Conservation (phyloP, 2,888 invertebrate genomes). For the Ennomos fuscantarius region DNA sequence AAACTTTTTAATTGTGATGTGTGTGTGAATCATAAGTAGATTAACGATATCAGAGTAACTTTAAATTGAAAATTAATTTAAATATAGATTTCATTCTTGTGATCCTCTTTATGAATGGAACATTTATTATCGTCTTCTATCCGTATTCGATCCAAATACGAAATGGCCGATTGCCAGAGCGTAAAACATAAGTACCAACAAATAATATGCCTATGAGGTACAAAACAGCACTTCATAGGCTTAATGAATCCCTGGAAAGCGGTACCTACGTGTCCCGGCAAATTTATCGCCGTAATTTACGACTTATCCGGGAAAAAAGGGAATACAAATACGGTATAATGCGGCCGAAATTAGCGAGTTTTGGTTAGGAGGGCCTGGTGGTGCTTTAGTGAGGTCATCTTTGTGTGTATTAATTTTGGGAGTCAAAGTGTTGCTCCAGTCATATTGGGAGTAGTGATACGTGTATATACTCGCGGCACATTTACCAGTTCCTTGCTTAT, state of each 20-base stretch:
- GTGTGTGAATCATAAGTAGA: too few relatives aligned
- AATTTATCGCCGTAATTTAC: constrained; percentile 81
- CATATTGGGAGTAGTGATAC: not conserved
- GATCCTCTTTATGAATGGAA: not conserved
- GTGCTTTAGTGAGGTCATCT: constrained; percentile 34
- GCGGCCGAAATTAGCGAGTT: constrained; percentile 49
- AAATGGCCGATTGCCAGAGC: constrained; percentile 22
- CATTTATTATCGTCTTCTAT: not conserved
- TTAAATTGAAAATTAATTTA: too few relatives aligned
- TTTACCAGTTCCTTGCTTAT: too few relatives aligned
- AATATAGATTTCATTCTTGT: too few relatives aligned
- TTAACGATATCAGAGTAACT: too few relatives aligned
- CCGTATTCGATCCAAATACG: constrained; percentile 2
- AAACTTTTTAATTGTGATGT: too few relatives aligned
- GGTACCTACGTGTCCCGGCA: constrained; percentile 63
- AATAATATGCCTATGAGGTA: constrained; percentile 18
- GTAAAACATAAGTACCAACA: constrained; percentile 8
- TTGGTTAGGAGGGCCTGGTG: constrained; percentile 22
- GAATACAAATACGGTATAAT: constrained; percentile 69
- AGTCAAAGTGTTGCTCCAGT: not conserved
- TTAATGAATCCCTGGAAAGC: constrained; percentile 74
- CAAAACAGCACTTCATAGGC: constrained; percentile 43
- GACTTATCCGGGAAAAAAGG: constrained; percentile 70
- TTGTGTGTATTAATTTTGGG: constrained; percentile 21
- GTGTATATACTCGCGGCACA: too few relatives aligned